These are phyloP conservation scores for Crocidura indochinensis DNA, from an alignment of 2,797 vertebrate genomes.

Conservation along the genomic window DNA sequence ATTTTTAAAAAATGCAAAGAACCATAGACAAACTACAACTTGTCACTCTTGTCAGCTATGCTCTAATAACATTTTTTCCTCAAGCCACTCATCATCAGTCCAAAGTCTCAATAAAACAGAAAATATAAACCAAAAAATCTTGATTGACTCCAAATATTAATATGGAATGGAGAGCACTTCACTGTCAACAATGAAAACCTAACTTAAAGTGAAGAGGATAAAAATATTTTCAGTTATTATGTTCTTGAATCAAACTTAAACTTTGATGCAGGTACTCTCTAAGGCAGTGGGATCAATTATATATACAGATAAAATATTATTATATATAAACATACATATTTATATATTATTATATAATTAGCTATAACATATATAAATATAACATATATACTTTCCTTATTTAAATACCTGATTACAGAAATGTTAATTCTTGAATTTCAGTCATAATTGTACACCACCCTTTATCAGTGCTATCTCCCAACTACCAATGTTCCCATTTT, in stretches of 20 bases:
- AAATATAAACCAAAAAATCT: constrained; percentile 12
- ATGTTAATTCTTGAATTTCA: no score
- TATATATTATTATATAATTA: no score
- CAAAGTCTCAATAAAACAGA: not conserved
- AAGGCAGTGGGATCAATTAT: constrained; percentile 34
- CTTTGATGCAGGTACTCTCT: not conserved
- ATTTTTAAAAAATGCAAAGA: constrained; percentile 66
- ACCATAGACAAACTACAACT: constrained; percentile 31
- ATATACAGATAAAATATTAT: not conserved
- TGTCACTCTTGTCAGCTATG: not conserved
- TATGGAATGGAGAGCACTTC: constrained; percentile 49
- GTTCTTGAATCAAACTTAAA: constrained; percentile 63
- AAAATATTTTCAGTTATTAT: constrained; percentile 56
- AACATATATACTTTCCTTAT: no score
- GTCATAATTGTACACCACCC: no score
- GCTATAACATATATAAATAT: no score
- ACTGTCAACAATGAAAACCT: constrained; percentile 69
- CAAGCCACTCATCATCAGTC: not conserved
- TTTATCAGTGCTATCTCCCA: no score
- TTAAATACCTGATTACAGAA: no score
- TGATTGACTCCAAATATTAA: constrained; percentile 16
- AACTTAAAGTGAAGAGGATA: constrained; percentile 45
- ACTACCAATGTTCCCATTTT: no score
- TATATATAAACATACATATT: no score
- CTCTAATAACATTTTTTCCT: not conserved